Percentiles rank a stretch among this genome's conserved stretches.
Evolutionary conservation across 2,888 invertebrate species (phyloP).

Genomic region (Amblyjoppa fuscipennis): DNA sequence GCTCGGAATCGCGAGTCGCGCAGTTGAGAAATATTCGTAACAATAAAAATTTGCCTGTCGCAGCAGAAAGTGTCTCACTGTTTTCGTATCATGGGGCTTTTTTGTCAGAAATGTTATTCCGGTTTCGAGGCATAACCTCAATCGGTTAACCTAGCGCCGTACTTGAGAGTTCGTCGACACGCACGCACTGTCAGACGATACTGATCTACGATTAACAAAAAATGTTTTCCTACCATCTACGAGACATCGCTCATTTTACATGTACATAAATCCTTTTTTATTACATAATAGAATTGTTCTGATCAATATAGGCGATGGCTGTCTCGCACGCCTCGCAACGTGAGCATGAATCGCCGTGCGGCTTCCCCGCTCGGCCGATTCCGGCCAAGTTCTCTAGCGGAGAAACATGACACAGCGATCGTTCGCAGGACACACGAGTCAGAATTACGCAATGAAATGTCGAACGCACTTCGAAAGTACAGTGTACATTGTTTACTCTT

Average conservation of each 20-base stretch:
- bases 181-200: constrained; percentile 8
- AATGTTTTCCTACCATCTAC: constrained; percentile 46
- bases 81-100: background rate
- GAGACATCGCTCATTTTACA: constrained; percentile 40
- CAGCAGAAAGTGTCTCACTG: background rate
- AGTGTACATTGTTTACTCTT: background rate
- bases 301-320: constrained; percentile 47
- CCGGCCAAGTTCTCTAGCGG: background rate
- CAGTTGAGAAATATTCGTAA: background rate
- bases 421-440: background rate
- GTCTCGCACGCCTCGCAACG: constrained; percentile 28
- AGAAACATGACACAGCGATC: background rate
- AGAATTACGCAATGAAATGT: background rate
- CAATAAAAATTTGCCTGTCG: background rate
- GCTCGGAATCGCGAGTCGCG: no score
- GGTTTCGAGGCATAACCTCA: constrained; percentile 8
- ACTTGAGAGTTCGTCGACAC: constrained; percentile 2
- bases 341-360: constrained; percentile 38
- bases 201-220: constrained; percentile 12
- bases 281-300: constrained; percentile 57
- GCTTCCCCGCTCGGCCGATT: background rate
- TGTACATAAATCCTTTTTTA: constrained; percentile 37
- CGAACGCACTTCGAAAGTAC: background rate
- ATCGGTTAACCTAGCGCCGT: background rate
- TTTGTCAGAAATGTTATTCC: background rate